A percentile compares a stretch with the other conserved stretches of the same genome.
Conservation (phyloP, 2,113 vertebrate genomes). For the Triplophysa dalaica region DNA sequence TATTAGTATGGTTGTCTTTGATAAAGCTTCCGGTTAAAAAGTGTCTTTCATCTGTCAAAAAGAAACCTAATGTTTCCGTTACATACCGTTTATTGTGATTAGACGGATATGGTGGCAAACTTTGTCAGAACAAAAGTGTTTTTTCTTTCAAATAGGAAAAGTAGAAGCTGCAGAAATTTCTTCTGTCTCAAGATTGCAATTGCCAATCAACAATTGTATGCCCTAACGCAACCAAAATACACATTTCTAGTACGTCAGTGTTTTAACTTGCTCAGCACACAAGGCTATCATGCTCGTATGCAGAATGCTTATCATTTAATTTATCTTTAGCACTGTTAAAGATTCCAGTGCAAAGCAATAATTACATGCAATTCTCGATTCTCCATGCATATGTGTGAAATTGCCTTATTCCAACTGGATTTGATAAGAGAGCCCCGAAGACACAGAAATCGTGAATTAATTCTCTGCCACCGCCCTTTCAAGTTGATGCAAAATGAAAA, state of each 20-base stretch:
- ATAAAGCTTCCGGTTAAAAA: constrained; percentile 8
- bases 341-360: constrained; percentile 67
- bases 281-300: constrained; percentile 52
- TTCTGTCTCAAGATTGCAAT: neutral
- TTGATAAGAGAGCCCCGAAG: constrained; percentile 61
- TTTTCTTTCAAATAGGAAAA: neutral
- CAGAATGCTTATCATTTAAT: constrained; percentile 70
- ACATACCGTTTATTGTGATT: neutral
- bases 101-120: neutral
- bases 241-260: constrained; percentile 51
- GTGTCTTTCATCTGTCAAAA: constrained; percentile 6
- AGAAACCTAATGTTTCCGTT: neutral
- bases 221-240: constrained; percentile 46
- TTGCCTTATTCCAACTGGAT: constrained; percentile 66
- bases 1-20: constrained; percentile 1
- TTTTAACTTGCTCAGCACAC: constrained; percentile 49
- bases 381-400: constrained; percentile 49
- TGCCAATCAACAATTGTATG: constrained; percentile 35
- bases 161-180: too few relatives aligned
- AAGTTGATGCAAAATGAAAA: constrained; percentile 56
- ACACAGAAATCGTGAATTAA: constrained; percentile 57
- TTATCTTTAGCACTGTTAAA: constrained; percentile 68
- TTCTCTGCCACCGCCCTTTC: constrained; percentile 47
- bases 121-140: neutral
- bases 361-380: constrained; percentile 67